Base-by-base conservation (phyloP, 2,888 invertebrate genomes). In the Nomada fucata region DNA sequence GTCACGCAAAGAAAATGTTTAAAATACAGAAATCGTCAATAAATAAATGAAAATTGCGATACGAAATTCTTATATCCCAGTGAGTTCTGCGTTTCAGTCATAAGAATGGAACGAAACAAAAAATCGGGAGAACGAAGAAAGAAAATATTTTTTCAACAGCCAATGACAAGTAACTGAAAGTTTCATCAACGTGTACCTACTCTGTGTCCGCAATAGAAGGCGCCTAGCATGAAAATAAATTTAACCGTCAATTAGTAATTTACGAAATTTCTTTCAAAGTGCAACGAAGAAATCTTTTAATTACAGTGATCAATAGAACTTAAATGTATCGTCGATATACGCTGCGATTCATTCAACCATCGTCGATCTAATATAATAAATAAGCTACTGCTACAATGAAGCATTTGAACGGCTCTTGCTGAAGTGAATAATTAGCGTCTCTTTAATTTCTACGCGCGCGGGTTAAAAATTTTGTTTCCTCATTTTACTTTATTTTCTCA, bases 161-260 rank as follows among this genome's bases (percentile, higher is more conserved):
- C 55, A 78, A 76, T 75, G 65, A 64, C 13, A 79, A 68, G 36
- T 74, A 88, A 88, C 80, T 70, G 52, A 84, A 80, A 74, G 50
- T 63, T 71, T 86, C 70, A 87, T 86, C 87, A 84, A 88, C 87
- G 86, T 91, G 92, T 92, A 93, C 92, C 91, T 93, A 92, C 93
- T 92, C 90, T 92, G 91, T 91, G 91, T 94, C 93, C 93, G 90
- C 90, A 93, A 93, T 92, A 92, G 93, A 92, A 92, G 93, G 91
- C 91, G 93, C 89, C 93, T 93, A 93, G 93, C 93, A 93, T 93
- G 93, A 92, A 93, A 93, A 92, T 85, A 92, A 92, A 92, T 91
- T 59, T 90, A 79, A 91, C 89, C 87, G 87, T 91, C 88, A 89
- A 89, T 93, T 91, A 92, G 91, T 91, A 77, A 67, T 79, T 83